These are phyloP conservation scores for Catamblyrhynchus diadema DNA, from an alignment of 2,797 vertebrate species.

Conservation along the genomic window DNA sequence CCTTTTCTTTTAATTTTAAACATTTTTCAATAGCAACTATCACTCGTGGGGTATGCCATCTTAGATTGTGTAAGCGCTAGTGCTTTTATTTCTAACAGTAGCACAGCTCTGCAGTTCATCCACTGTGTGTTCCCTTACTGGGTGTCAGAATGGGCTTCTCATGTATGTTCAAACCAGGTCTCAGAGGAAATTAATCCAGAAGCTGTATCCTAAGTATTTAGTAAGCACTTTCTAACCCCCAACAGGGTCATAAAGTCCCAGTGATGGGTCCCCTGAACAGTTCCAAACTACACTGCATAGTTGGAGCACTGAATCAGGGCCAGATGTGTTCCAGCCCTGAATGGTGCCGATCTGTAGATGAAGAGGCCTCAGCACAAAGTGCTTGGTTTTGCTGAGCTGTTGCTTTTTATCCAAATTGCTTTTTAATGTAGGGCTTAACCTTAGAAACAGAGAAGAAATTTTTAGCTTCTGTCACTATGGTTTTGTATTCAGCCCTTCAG, in stretches of 20 bases:
- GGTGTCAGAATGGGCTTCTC: neutral
- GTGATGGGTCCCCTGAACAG: neutral
- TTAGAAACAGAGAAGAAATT: neutral
- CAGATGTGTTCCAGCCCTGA: neutral
- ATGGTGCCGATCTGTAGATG: neutral
- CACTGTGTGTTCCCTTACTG: rapidly evolving
- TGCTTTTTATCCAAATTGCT: neutral
- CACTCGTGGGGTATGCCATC: neutral
- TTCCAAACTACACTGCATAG: neutral
- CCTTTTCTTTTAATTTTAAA: neutral
- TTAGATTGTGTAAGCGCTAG: neutral
- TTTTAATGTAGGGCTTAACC: neutral
- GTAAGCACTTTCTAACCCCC: neutral
- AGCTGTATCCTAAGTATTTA: neutral
- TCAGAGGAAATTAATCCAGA: neutral
- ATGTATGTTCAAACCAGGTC: neutral
- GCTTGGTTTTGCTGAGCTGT: neutral
- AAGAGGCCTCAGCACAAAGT: neutral
- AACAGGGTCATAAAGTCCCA: neutral
- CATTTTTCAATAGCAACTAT: neutral
- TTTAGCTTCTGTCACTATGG: neutral
- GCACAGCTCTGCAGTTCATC: neutral
- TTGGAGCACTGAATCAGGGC: neutral
- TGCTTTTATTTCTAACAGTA: neutral
- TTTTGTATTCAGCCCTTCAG: neutral